Conservation (phyloP, 2,113 vertebrate species). For the Sciurus niger region DNA sequence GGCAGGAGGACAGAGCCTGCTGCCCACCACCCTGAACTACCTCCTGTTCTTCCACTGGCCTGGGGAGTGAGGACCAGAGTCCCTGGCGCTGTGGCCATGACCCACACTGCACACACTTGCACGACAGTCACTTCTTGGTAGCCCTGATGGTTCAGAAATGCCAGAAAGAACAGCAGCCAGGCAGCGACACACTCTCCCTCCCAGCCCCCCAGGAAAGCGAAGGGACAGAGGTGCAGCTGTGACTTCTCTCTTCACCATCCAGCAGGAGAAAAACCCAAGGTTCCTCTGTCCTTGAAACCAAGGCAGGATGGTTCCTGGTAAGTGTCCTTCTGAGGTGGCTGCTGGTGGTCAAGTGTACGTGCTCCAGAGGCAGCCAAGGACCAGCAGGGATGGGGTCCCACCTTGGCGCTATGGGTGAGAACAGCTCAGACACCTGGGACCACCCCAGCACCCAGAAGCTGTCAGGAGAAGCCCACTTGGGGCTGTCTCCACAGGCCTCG, state of each 20-base stretch:
- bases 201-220: neutral
- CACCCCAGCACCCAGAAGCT: rapidly evolving
- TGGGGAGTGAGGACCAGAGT: neutral
- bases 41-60: too few species aligned
- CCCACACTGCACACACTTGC: neutral
- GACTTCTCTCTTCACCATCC: too few species aligned
- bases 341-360: neutral
- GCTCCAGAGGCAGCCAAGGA: too few species aligned
- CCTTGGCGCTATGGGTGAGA: neutral
- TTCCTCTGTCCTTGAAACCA: neutral
- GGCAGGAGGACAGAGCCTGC: too few species aligned
- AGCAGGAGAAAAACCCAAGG: neutral
- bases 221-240: rapidly evolving
- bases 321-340: too few species aligned
- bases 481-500: neutral
- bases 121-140: too few species aligned
- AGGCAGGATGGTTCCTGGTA: rapidly evolving
- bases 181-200: neutral
- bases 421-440: neutral
- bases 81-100: too few species aligned
- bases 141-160: neutral
- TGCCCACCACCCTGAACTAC: too few species aligned
- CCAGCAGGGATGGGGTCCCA: neutral
- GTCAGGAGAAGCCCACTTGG: neutral
- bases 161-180: neutral